Conservation (phyloP, 2,797 vertebrate species). For the Moxostoma hubbsi region DNA sequence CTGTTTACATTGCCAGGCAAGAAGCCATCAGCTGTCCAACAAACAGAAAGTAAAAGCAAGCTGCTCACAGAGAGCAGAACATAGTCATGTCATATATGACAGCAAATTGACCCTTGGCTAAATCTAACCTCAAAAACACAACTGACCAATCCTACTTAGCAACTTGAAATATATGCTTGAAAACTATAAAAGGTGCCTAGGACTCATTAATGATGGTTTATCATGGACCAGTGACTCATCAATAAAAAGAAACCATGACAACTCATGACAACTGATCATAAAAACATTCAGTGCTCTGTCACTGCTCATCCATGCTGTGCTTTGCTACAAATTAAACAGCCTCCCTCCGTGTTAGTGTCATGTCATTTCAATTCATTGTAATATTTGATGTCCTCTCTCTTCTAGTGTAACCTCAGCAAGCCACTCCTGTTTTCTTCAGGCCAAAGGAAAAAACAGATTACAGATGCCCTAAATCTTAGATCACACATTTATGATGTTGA, state of each 20-base stretch:
- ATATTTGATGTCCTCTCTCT: conserved; percentile 30
- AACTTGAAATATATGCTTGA: background rate
- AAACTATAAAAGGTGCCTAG: background rate
- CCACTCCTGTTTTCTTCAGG: conserved; percentile 7
- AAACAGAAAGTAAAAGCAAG: conserved; percentile 42
- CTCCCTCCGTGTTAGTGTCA: conserved; percentile 35
- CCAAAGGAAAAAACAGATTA: background rate
- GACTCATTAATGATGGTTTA: conserved; percentile 9
- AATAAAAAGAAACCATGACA: background rate
- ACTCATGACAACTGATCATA: background rate
- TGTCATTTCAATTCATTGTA: conserved; percentile 20
- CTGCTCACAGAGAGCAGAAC: conserved; percentile 5
- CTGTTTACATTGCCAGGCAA: conserved; percentile 33
- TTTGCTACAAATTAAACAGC: conserved; percentile 15
- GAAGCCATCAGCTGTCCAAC: conserved; percentile 35
- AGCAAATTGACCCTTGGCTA: too few relatives aligned
- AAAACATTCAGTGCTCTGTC: background rate
- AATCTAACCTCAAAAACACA: too few relatives aligned
- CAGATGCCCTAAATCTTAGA: background rate
- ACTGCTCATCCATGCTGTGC: background rate
- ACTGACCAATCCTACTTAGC: background rate
- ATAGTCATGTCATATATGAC: background rate
- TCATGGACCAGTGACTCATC: background rate
- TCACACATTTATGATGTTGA: background rate
- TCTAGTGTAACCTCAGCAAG: conserved; percentile 41